These are phyloP conservation scores for Drosophila quadrilineata DNA, from an alignment of 1,140 invertebrate genomes.

Conservation along the genomic window DNA sequence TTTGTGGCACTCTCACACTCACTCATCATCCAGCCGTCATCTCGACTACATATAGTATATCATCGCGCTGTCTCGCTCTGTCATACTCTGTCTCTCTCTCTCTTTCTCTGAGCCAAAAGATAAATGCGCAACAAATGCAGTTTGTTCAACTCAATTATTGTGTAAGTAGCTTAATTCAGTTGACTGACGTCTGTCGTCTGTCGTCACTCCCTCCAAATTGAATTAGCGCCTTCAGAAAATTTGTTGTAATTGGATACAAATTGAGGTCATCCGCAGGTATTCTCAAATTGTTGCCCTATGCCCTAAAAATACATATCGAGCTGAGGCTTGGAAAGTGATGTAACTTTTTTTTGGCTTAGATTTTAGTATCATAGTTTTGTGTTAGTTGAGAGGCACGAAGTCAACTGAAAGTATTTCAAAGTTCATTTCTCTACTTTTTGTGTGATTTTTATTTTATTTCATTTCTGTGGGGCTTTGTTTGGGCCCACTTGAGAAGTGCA, in stretches of 20 bases:
- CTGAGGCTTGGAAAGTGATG: too few relatives aligned
- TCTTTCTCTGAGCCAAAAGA: constrained; percentile 53
- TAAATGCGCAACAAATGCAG: constrained; percentile 77
- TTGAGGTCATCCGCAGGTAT: constrained; percentile 9
- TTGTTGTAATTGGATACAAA: constrained; percentile 36
- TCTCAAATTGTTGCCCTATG: constrained; percentile 4
- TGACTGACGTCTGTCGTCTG: constrained; percentile 27
- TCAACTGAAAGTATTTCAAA: constrained; percentile 32
- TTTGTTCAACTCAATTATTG: constrained; percentile 76
- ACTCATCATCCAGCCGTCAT: too few relatives aligned
- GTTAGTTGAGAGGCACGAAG: neutral
- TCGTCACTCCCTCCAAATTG: constrained; percentile 22
- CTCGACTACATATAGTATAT: too few relatives aligned
- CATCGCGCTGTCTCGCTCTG: too few relatives aligned
- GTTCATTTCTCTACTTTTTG: constrained; percentile 5
- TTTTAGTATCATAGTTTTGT: too few relatives aligned
- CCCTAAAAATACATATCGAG: too few relatives aligned
- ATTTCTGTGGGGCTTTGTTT: constrained; percentile 27
- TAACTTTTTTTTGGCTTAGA: too few relatives aligned
- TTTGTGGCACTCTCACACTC: constrained; percentile 63
- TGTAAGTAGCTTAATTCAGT: constrained; percentile 71
- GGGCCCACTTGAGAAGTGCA: constrained; percentile 42
- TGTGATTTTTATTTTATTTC: neutral
- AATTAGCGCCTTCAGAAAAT: constrained; percentile 37
- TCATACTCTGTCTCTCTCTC: too few relatives aligned